A percentile compares a stretch with the other conserved stretches of the same genome.
Evolutionary conservation across 2,113 vertebrate genomes (phyloP).

Genomic region (Ardeotis arabs): DNA sequence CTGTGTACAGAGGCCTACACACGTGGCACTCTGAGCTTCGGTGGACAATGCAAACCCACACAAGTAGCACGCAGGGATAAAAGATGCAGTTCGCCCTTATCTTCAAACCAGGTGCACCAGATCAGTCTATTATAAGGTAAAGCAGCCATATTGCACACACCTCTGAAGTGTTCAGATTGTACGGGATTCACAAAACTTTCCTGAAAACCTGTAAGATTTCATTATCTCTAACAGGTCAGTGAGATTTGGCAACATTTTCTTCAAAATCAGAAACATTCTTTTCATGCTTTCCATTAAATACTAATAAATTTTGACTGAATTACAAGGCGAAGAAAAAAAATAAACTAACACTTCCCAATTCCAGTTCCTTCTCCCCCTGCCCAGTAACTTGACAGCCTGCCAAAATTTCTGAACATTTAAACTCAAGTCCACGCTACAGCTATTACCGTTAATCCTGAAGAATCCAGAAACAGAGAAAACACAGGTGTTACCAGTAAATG

Average conservation of each 20-base stretch:
- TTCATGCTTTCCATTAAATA: not conserved
- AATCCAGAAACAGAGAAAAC: not conserved
- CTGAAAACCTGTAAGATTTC: not conserved
- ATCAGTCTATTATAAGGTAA: not conserved
- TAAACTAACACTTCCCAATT: conserved; percentile 2
- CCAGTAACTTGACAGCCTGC: not conserved
- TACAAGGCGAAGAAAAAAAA: conserved; percentile 10
- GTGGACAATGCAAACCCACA: not conserved
- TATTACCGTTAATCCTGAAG: not conserved
- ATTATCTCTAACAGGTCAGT: not conserved
- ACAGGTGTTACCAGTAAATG: not conserved
- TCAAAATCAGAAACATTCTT: conserved; percentile 13
- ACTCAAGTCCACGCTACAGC: not conserved
- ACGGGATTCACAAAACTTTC: not conserved
- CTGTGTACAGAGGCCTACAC: not conserved
- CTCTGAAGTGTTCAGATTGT: not conserved
- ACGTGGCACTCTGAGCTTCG: not conserved
- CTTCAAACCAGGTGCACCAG: not conserved
- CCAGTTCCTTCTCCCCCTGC: not conserved
- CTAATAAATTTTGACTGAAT: conserved; percentile 5
- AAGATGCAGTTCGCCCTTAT: not conserved
- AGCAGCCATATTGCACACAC: not conserved
- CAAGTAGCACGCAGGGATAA: not conserved
- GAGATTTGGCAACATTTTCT: not conserved
- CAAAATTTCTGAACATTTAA: not conserved